phyloP scores from a whole-genome alignment of 2,113 vertebrate genomes.

The Zapus hudsonius region DNA sequence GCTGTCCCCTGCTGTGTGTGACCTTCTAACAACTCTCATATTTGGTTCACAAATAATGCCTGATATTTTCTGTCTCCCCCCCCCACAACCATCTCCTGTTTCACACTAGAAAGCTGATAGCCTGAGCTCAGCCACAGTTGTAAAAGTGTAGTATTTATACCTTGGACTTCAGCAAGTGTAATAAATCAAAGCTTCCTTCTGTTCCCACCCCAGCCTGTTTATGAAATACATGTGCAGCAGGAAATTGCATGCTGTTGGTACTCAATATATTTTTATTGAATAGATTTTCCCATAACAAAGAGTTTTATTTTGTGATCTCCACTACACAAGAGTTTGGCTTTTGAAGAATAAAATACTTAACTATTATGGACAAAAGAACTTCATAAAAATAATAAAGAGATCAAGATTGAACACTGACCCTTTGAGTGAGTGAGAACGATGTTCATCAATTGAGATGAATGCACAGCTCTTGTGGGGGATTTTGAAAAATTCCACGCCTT shows the following conservation, averaged over 20 bases:
- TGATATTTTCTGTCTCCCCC: neutral
- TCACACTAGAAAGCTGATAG: neutral
- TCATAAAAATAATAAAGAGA: constrained; percentile 35
- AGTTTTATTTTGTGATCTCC: neutral
- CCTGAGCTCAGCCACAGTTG: neutral
- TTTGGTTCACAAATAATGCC: neutral
- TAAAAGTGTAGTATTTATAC: neutral
- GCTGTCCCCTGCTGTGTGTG: neutral
- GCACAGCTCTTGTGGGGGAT: neutral
- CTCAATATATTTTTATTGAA: neutral
- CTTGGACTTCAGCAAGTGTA: neutral
- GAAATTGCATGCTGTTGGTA: neutral
- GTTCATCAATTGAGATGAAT: neutral
- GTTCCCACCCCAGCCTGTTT: neutral
- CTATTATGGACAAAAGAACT: neutral
- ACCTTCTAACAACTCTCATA: neutral
- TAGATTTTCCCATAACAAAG: neutral
- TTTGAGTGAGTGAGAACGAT: neutral
- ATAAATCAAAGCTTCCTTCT: neutral
- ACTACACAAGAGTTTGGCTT: neutral
- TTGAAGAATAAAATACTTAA: constrained; percentile 38
- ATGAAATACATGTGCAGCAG: neutral
- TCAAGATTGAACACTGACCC: neutral
- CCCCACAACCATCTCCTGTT: neutral
- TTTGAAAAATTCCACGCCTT: neutral